These are phyloP conservation scores for Rhea pennata DNA, from an alignment of 2,113 vertebrate species.

Conservation along the genomic window DNA sequence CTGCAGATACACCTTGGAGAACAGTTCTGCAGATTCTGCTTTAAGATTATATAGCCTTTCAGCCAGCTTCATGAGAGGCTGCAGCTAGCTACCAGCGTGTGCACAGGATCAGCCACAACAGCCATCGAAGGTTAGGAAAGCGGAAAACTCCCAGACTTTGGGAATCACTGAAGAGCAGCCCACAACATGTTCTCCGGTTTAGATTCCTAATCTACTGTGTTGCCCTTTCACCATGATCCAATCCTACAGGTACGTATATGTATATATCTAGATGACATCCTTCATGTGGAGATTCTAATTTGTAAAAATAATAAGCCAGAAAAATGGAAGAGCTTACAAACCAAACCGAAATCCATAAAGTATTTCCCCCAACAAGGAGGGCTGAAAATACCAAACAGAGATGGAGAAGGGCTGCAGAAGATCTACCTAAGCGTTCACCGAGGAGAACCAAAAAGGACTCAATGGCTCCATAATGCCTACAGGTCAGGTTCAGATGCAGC, in stretches of 20 bases:
- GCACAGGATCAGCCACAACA: constrained; percentile 17
- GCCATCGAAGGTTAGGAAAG: not conserved
- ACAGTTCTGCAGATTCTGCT: not conserved
- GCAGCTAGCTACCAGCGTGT: not conserved
- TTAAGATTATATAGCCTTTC: not conserved
- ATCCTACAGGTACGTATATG: not conserved
- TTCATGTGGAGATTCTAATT: not conserved
- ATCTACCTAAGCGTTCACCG: not conserved
- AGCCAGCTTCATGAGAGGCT: not conserved
- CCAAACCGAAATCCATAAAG: not conserved
- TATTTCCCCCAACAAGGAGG: not conserved
- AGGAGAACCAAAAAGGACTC: not conserved
- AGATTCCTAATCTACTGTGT: not conserved
- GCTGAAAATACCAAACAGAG: not conserved
- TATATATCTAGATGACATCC: not conserved
- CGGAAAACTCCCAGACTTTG: not conserved
- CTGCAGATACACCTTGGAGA: constrained; percentile 30
- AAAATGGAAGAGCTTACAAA: not conserved
- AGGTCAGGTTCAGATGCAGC: not conserved
- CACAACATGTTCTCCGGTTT: not conserved
- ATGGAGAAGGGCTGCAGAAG: not conserved
- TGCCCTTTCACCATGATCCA: not conserved
- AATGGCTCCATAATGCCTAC: not conserved
- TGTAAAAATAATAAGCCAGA: not conserved
- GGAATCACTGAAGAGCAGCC: not conserved